Percentiles rank a stretch among this genome's conserved stretches.
phyloP scores from a whole-genome alignment of 2,888 invertebrate species.

The Theretra japonica region DNA sequence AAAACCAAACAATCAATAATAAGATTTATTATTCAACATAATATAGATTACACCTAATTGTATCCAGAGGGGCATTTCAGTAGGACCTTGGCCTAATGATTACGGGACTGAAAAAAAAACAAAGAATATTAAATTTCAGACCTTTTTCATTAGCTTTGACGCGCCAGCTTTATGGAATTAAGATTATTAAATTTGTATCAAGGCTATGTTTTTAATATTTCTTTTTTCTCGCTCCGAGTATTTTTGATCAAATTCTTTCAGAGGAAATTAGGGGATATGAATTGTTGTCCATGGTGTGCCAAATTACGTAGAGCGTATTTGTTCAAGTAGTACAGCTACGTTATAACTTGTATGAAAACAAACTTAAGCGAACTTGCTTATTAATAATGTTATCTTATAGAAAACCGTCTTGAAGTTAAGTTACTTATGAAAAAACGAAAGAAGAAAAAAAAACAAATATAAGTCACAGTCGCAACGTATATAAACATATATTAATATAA shows the following conservation, averaged over 20 bases:
- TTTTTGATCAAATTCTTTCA: slow-evolving; percentile 2
- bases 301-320: too few species aligned
- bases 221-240: slow-evolving; percentile 7
- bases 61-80: slow-evolving; percentile 7
- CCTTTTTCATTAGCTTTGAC: slow-evolving; percentile 34
- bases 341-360: too few species aligned
- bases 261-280: not conserved
- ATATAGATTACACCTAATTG: slow-evolving; percentile 36
- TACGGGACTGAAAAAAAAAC: slow-evolving; percentile 36
- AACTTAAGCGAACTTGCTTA: too few species aligned
- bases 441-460: too few species aligned
- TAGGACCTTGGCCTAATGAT: slow-evolving; percentile 32
- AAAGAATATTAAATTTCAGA: slow-evolving; percentile 33
- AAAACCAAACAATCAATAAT: slow-evolving; percentile 9
- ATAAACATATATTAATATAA: too few species aligned
- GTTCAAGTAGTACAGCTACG: too few species aligned
- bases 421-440: too few species aligned
- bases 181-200: slow-evolving; percentile 31
- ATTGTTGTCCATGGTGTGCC: slow-evolving; percentile 3
- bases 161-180: slow-evolving; percentile 30
- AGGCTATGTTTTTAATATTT: slow-evolving; percentile 21
- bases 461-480: too few species aligned
- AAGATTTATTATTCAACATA: slow-evolving; percentile 36
- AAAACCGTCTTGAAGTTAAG: too few species aligned
- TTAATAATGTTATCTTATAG: too few species aligned